Percentiles rank a stretch among this genome's conserved stretches.
phyloP scores from a whole-genome alignment of 2,888 invertebrate species.

The Latrodectus elegans region DNA sequence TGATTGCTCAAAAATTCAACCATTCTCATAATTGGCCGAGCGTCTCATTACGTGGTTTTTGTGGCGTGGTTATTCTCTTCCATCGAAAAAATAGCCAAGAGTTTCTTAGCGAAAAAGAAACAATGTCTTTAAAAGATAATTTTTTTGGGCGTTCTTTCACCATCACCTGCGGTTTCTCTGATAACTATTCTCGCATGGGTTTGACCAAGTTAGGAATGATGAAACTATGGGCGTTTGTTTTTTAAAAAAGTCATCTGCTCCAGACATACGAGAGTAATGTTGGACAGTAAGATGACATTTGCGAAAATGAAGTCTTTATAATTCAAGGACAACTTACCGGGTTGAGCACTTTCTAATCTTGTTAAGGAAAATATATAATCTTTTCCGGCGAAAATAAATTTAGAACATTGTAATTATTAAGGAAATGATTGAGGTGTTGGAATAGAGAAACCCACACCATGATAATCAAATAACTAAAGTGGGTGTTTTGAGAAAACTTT shows the following conservation, averaged over 20 bases:
- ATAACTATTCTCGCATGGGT: slow-evolving; percentile 20
- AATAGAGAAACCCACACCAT: too few species aligned
- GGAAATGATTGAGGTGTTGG: too few species aligned
- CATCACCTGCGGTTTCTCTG: slow-evolving; percentile 49
- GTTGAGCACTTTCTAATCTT: neutral
- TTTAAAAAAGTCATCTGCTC: neutral
- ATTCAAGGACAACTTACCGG: neutral
- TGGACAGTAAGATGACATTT: neutral
- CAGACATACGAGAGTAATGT: neutral
- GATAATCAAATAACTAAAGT: too few species aligned
- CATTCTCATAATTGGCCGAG: slow-evolving; percentile 16
- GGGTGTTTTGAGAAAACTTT: too few species aligned
- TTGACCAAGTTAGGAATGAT: slow-evolving; percentile 28
- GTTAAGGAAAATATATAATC: neutral
- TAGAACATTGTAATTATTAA: too few species aligned
- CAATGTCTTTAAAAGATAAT: neutral
- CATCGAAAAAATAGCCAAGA: neutral
- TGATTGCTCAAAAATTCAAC: slow-evolving; percentile 26
- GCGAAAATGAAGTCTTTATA: neutral
- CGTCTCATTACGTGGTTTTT: slow-evolving; percentile 4
- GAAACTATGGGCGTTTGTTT: slow-evolving; percentile 36
- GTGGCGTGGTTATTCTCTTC: slow-evolving; percentile 9
- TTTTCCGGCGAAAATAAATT: too few species aligned
- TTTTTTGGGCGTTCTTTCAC: slow-evolving; percentile 37
- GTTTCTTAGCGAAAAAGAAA: neutral